These are phyloP conservation scores for Lochmaea capreae DNA, from an alignment of 2,888 invertebrate species.

Conservation along the genomic window DNA sequence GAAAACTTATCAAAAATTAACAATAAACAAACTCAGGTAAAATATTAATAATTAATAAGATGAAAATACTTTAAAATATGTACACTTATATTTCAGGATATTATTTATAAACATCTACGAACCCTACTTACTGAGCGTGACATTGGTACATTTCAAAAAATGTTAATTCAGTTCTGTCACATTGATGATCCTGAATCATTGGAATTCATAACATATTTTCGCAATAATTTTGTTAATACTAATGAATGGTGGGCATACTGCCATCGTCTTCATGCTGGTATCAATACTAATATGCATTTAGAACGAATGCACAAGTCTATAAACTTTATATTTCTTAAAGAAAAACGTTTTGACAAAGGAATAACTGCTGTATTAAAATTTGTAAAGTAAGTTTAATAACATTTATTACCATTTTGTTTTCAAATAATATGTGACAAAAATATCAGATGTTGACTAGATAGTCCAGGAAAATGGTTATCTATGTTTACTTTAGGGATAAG, in stretches of 20 bases:
- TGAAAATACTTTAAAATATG: background rate
- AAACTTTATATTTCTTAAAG: constrained; percentile 50
- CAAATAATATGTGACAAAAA: background rate
- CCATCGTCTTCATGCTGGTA: constrained; percentile 42
- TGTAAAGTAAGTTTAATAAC: constrained; percentile 17
- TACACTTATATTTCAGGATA: constrained; percentile 29
- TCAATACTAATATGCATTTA: constrained; percentile 52
- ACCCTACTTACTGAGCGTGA: constrained; percentile 44
- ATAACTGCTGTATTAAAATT: constrained; percentile 49
- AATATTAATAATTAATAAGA: background rate
- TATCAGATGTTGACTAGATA: background rate
- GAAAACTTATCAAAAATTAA: constrained; percentile 40
- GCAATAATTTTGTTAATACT: constrained; percentile 41
- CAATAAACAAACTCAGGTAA: constrained; percentile 36
- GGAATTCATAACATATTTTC: constrained; percentile 49
- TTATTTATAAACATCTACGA: constrained; percentile 42
- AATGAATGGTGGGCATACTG: constrained; percentile 49
- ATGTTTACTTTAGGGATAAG: background rate
- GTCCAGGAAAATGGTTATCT: no score
- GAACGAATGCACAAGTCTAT: constrained; percentile 50
- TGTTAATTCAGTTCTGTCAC: constrained; percentile 39
- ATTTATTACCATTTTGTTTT: background rate
- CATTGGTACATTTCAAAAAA: constrained; percentile 42
- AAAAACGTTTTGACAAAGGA: constrained; percentile 50
- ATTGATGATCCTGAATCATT: constrained; percentile 34